Base-by-base conservation (phyloP, 2,888 invertebrate species). In the Capitulum mitella region DNA sequence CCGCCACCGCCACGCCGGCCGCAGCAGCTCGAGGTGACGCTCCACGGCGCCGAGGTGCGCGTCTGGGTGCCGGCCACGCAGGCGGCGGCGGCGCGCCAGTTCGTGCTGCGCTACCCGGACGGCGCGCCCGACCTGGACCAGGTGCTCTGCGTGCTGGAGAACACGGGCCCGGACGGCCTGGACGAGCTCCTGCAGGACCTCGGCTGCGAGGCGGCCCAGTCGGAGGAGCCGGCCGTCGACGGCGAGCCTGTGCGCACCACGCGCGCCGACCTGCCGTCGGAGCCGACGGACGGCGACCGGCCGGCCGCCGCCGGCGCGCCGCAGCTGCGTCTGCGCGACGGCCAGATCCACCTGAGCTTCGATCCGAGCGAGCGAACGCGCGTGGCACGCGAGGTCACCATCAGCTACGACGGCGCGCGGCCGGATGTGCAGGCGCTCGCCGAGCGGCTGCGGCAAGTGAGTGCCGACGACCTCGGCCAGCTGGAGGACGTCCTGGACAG, bases 221-320 rank as follows among this genome's bases (percentile, higher is more conserved):
- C 70, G 0, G 22, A 37, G 22, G 70, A 70, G 70, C 37, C 70
- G n/a, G 70, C 70, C 26, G 37, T 37, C 8, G 70, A 70, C 26
- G 70, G 70, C 70, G 70, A 40, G 26, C 70, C 70, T 10, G 70
- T 70, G 70, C 70, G 70, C 70, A 70, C 70, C 26, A 70, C 70
- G 40, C 70, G 40, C 26, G 70, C 70, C 70, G 70, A 70, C 26
- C 22, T 70, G 37, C 26, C 70, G 1, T 16, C 70, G 10, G 70
- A 70, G 40, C 22, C 22, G 22, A 26, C 70, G 37, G 26, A 37
- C 22, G 37, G 43, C 43, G 43, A n/a, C n/a, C n/a, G n/a, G n/a
- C 43, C 43, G 6, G 6, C 43, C 43, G 43, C 12, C 70, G 70
- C 37, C 70, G 40, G 19, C 40, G 37, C 22, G 19, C 70, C 70